Evolutionary conservation across 2,797 vertebrate species (phyloP).

Genomic region (Lates japonicus): DNA sequence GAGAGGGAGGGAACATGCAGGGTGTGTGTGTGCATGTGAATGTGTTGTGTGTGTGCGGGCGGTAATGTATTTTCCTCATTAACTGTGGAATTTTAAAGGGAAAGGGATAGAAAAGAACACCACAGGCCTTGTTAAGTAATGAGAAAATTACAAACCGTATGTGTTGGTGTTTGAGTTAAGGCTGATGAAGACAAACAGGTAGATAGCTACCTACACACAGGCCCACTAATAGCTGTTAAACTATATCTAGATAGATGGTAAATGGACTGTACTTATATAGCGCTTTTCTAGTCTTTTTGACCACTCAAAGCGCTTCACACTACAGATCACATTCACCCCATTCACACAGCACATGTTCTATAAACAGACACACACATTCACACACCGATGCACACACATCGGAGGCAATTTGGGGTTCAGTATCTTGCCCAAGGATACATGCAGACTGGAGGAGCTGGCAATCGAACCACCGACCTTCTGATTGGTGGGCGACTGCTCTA

Average conservation of each 20-base stretch:
- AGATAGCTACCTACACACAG: constrained; percentile 1
- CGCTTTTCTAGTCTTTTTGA: too few species aligned
- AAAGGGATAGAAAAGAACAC: constrained; percentile 34
- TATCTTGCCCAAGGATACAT: too few species aligned
- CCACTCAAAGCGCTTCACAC: too few species aligned
- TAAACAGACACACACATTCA: too few species aligned
- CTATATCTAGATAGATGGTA: background rate
- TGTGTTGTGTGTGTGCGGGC: constrained; percentile 39
- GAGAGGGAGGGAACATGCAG: constrained; percentile 22
- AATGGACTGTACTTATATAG: too few species aligned
- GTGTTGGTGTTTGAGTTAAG: constrained; percentile 28
- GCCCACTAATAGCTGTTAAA: background rate
- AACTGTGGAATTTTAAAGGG: constrained; percentile 50
- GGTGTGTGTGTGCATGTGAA: constrained; percentile 42
- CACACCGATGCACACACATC: too few species aligned
- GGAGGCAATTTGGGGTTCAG: too few species aligned
- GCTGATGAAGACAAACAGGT: constrained; percentile 20
- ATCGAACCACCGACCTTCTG: too few species aligned
- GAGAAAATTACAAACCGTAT: constrained; percentile 30
- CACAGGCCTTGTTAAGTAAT: constrained; percentile 38
- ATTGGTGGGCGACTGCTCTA: too few species aligned
- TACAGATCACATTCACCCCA: too few species aligned
- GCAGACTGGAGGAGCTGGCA: too few species aligned
- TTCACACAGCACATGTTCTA: too few species aligned
- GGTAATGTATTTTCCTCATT: constrained; percentile 62